phyloP scores from a whole-genome alignment of 2,888 invertebrate genomes.

The Zygothrica quintamaculata region DNA sequence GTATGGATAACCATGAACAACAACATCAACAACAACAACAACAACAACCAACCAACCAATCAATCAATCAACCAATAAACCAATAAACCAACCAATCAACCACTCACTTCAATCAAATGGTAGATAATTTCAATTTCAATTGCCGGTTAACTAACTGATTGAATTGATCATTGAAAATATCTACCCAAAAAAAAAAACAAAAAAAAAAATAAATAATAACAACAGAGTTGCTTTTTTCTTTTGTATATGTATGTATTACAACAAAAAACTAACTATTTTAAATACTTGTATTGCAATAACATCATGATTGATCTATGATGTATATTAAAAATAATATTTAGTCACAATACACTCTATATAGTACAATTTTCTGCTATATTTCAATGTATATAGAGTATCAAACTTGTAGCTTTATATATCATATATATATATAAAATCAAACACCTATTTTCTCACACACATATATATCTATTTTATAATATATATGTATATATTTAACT shows the following conservation, averaged over 20 bases:
- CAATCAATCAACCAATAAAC: no score
- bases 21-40: no score
- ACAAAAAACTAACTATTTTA: slow-evolving; percentile 28
- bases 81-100: no score
- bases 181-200: no score
- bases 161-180: slow-evolving; percentile 76
- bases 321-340: background rate
- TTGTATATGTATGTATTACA: slow-evolving; percentile 64
- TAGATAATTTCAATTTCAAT: slow-evolving; percentile 81
- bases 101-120: slow-evolving; percentile 46
- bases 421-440: slow-evolving; percentile 7
- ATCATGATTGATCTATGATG: slow-evolving; percentile 26
- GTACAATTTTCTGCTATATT: slow-evolving; percentile 13
- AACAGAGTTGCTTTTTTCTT: slow-evolving; percentile 79
- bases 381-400: slow-evolving; percentile 40
- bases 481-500: slow-evolving; percentile 15
- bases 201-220: no score
- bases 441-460: slow-evolving; percentile 32
- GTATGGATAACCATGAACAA: slow-evolving; percentile 35
- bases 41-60: no score
- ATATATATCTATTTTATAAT: slow-evolving; percentile 9
- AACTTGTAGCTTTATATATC: no score
- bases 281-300: slow-evolving; percentile 1
- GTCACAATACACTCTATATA: slow-evolving; percentile 15
- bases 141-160: slow-evolving; percentile 27